Evolutionary conservation across 1,140 invertebrate genomes (phyloP).

Genomic region (Nomia melanderi): DNA sequence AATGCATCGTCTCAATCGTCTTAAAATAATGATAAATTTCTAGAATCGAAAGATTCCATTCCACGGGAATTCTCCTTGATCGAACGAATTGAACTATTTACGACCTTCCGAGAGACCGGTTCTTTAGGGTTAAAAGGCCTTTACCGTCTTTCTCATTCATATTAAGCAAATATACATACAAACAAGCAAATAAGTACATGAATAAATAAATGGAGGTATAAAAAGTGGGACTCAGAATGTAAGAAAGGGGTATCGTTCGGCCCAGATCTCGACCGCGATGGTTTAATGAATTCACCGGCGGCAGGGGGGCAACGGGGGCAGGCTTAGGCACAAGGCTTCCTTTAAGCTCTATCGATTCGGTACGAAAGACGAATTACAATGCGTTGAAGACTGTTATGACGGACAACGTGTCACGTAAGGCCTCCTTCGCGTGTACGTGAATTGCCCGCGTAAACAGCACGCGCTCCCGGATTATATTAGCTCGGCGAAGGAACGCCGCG

Average conservation of each 20-base stretch:
- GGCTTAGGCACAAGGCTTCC: constrained; percentile 52
- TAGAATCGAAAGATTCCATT: too few species aligned
- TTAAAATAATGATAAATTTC: too few species aligned
- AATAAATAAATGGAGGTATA: too few species aligned
- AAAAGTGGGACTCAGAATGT: too few species aligned
- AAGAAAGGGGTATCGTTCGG: constrained; percentile 43
- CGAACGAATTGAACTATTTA: too few species aligned
- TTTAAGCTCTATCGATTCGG: constrained; percentile 64
- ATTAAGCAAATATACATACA: too few species aligned
- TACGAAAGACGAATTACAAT: constrained; percentile 51
- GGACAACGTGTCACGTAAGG: constrained; percentile 41
- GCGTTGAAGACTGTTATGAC: constrained; percentile 38
- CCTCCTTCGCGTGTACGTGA: constrained; percentile 20
- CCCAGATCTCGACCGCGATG: constrained; percentile 39
- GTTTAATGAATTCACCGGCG: constrained; percentile 34
- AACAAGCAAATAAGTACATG: too few species aligned
- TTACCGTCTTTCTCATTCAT: too few species aligned
- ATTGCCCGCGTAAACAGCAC: not conserved
- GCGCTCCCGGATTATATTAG: constrained; percentile 12
- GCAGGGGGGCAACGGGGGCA: constrained; percentile 19
- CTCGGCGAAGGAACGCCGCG: not conserved
- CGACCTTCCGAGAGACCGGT: too few species aligned
- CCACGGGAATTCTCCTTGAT: too few species aligned
- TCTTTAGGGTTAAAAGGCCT: too few species aligned
- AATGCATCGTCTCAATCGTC: too few species aligned